Evolutionary conservation across 2,797 vertebrate genomes (phyloP), one percentile per base, ranked within the genome.

Genomic region (Lycodopsis pacificus): DNA sequence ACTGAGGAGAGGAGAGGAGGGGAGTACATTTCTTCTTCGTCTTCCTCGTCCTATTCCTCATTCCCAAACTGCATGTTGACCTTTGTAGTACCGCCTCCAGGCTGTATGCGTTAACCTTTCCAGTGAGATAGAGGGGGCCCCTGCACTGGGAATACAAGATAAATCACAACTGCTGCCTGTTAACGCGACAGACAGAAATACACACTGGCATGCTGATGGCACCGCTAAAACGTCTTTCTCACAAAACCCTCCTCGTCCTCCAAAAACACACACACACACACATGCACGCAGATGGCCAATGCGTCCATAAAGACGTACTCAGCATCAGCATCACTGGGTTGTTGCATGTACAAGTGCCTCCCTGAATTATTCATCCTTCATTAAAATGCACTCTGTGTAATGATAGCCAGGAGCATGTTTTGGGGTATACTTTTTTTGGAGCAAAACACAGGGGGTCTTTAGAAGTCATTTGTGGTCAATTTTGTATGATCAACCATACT

Each of bases 101-200:
- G 92, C 91, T 92, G 89, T 92, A 90, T 91, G 89, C 90, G 91
- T 92, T 93, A 91, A 93, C 93, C 92, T 94, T 94, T 93, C 88
- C 89, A 83, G 80, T 66, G 86, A 93, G 88, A 87, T 88, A 90
- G 82, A 90, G 58, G 83, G 84, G 83, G 82, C 70, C 80, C 65
- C 75, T 80, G 87, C 68, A 76, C 81, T 82, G 91, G 90, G 92
- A 92, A 92, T 91, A 92, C 88, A 89, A 87, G 88, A 89, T 91
- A 92, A 91, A 93, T 91, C 88, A 86, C 87, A 89, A 82, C 71
- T 49, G 80, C 73, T 81, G 86, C 84, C 86, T 85, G 82, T 85
- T 83, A 88, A 73, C 82, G 67, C 61, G 40, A 86, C 80, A 80
- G 74, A 84, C 68, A 77, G 82, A 73, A 87, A 80, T 78, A 89